Percentiles rank a stretch among this genome's conserved stretches.
Evolutionary conservation across 2,113 vertebrate species (phyloP).

Genomic region (Brachypteracias leptosomus): DNA sequence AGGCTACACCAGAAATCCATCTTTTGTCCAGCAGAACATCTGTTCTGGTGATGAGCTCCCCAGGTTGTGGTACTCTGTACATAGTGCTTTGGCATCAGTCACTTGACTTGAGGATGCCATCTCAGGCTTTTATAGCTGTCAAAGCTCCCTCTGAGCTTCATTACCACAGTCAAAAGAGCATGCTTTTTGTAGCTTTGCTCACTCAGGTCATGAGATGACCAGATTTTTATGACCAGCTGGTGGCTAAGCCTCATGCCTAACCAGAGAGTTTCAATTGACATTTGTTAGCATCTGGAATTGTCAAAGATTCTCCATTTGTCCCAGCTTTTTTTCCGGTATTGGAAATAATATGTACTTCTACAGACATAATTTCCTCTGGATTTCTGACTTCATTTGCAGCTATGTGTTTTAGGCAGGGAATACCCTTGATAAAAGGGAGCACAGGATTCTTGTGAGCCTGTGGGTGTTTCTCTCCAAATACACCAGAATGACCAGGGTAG

Average conservation of each 20-base stretch:
- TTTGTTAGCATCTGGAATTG: neutral
- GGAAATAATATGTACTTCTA: neutral
- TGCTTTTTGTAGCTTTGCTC: neutral
- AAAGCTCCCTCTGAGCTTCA: neutral
- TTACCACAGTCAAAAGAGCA: neutral
- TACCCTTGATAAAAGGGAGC: neutral
- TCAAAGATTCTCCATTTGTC: neutral
- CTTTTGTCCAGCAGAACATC: neutral
- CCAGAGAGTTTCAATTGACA: neutral
- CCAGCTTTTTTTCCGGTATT: neutral
- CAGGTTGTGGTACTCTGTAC: neutral
- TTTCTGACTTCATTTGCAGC: neutral
- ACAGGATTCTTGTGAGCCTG: neutral
- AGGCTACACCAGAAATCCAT: neutral
- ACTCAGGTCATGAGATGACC: neutral
- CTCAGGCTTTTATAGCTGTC: neutral
- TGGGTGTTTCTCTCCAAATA: neutral
- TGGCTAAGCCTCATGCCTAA: neutral
- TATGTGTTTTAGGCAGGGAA: neutral
- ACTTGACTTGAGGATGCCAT: neutral
- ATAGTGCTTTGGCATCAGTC: accelerated
- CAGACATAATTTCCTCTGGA: neutral
- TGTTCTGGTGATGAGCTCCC: neutral
- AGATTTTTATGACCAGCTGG: neutral
- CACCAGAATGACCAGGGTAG: neutral